phyloP scores from a whole-genome alignment of 2,888 invertebrate genomes.

The Drosophila putrida region DNA sequence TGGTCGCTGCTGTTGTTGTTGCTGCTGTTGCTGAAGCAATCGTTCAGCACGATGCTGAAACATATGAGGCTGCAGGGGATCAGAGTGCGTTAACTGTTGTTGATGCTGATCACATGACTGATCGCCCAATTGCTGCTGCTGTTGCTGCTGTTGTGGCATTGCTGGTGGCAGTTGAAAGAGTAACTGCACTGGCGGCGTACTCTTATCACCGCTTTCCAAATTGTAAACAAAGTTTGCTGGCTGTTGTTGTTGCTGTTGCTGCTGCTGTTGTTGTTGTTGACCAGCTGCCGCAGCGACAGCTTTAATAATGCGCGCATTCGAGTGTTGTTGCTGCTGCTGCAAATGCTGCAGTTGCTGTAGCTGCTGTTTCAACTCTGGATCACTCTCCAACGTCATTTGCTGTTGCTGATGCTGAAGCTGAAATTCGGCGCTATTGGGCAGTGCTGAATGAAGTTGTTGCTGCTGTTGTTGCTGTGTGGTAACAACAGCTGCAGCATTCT shows the following conservation, averaged over 20 bases:
- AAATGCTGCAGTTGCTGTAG: constrained; percentile 67
- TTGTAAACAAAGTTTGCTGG: constrained; percentile 85
- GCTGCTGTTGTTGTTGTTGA: constrained; percentile 74
- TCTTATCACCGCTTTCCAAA: constrained; percentile 84
- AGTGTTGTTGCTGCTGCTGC: constrained; percentile 81
- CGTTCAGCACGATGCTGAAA: constrained; percentile 80
- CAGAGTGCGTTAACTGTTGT: constrained; percentile 63
- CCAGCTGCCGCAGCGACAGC: constrained; percentile 80
- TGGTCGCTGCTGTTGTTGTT: constrained; percentile 74
- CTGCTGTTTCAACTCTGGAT: constrained; percentile 82
- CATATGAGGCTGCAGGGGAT: constrained; percentile 73
- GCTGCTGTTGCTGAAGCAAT: constrained; percentile 74
- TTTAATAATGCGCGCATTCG: constrained; percentile 82
- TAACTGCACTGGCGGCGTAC: constrained; percentile 84
- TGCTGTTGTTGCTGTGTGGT: constrained; percentile 65
- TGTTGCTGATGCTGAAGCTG: constrained; percentile 79
- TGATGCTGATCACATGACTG: constrained; percentile 64
- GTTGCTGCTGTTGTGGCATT: constrained; percentile 71
- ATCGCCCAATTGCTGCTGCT: constrained; percentile 52
- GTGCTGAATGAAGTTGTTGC: constrained; percentile 69
- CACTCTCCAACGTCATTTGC: constrained; percentile 76
- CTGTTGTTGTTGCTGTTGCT: constrained; percentile 71
- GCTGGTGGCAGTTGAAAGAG: constrained; percentile 84
- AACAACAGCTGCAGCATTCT: constrained; percentile 70
- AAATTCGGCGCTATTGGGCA: constrained; percentile 80